These are phyloP conservation scores for Morus bassanus DNA, from an alignment of 2,797 vertebrate species.

Conservation along the genomic window DNA sequence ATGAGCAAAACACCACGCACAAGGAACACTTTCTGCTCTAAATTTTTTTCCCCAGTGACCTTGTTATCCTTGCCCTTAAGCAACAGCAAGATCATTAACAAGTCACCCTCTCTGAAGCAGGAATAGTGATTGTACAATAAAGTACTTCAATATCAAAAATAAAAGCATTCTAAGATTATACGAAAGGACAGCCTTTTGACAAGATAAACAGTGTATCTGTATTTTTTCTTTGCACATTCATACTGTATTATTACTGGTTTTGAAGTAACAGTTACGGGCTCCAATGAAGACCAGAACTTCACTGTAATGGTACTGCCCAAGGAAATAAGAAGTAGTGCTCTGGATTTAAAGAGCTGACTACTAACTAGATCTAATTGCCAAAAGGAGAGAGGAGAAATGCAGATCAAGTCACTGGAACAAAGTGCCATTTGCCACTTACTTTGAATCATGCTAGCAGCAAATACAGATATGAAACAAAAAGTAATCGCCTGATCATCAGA, in stretches of 20 bases:
- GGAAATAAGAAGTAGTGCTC: background rate
- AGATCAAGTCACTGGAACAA: background rate
- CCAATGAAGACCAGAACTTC: background rate
- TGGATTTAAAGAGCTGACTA: background rate
- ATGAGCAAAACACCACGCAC: background rate
- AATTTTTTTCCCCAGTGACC: slow-evolving; percentile 10
- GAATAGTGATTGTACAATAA: background rate
- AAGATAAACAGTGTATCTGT: background rate
- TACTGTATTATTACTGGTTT: background rate
- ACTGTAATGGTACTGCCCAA: background rate
- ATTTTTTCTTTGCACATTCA: background rate
- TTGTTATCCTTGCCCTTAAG: slow-evolving; percentile 12
- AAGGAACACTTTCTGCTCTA: background rate
- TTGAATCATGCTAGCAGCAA: background rate
- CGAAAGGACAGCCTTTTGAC: background rate
- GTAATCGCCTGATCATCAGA: background rate
- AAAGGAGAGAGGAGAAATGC: background rate
- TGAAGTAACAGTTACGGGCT: background rate
- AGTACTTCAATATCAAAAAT: background rate
- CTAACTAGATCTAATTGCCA: background rate
- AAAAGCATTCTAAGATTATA: background rate
- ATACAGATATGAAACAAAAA: background rate
- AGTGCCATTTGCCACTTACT: background rate
- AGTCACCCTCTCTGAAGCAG: background rate
- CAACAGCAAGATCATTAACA: background rate